phyloP scores from a whole-genome alignment of 2,113 vertebrate species.

The Oriolus oriolus region DNA sequence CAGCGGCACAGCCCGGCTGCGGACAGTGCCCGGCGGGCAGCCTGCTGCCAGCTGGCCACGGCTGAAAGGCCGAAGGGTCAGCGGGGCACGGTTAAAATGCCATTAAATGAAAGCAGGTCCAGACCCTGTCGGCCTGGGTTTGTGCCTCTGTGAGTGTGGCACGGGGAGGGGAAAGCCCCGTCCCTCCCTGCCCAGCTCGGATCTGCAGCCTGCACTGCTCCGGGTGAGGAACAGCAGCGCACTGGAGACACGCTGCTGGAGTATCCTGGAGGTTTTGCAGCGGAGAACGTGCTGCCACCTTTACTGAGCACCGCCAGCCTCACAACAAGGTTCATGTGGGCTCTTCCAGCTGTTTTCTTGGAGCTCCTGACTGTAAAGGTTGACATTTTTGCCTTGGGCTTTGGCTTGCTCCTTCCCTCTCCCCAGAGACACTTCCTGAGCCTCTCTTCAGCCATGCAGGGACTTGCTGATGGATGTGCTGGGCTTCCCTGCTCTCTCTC shows the following conservation, averaged over 20 bases:
- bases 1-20: neutral
- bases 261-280: neutral
- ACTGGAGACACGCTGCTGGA: neutral
- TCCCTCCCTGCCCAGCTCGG: neutral
- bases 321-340: neutral
- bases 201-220: neutral
- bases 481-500: neutral
- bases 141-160: fast-evolving
- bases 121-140: neutral
- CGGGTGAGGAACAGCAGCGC: neutral
- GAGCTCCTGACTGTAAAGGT: neutral
- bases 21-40: neutral
- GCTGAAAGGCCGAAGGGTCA: neutral
- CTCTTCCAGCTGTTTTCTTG: neutral
- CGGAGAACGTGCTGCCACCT: neutral
- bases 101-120: neutral
- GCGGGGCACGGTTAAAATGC: neutral
- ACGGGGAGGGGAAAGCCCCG: fast-evolving
- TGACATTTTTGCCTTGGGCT: neutral
- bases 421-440: neutral
- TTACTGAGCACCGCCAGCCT: neutral
- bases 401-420: neutral
- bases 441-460: neutral
- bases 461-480: fast-evolving
- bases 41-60: neutral